Evolutionary conservation across 2,113 vertebrate genomes (phyloP).

Genomic region (Morphnarchus princeps): DNA sequence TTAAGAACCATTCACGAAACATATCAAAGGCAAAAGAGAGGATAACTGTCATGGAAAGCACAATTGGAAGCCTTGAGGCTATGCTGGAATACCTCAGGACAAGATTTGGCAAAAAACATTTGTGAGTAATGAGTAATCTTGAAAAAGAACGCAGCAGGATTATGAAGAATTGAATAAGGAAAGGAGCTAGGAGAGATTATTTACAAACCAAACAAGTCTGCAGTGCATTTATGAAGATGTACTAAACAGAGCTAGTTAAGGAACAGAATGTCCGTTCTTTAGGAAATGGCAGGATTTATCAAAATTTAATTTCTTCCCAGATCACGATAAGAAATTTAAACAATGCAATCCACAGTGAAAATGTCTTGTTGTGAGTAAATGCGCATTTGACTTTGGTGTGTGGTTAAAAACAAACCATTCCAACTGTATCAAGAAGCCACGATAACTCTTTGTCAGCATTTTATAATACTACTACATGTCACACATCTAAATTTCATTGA

Average conservation of each 20-base stretch:
- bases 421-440: not conserved
- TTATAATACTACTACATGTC: not conserved
- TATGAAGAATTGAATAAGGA: not conserved
- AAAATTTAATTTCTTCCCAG: not conserved
- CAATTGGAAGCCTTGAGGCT: not conserved
- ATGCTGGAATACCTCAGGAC: not conserved
- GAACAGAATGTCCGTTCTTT: not conserved
- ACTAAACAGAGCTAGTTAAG: not conserved
- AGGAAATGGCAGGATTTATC: not conserved
- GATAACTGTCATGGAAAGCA: not conserved
- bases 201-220: not conserved
- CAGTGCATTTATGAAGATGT: not conserved
- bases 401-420: not conserved
- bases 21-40: conserved; percentile 12
- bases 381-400: not conserved
- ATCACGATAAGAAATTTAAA: not conserved
- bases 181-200: not conserved
- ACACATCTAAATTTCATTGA: not conserved
- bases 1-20: not conserved
- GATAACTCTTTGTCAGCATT: not conserved
- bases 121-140: not conserved
- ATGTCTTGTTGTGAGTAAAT: not conserved
- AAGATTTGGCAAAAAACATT: not conserved
- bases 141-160: not conserved
- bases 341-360: not conserved